Base-by-base conservation (phyloP, 2,797 vertebrate species). In the Falco cherrug region DNA sequence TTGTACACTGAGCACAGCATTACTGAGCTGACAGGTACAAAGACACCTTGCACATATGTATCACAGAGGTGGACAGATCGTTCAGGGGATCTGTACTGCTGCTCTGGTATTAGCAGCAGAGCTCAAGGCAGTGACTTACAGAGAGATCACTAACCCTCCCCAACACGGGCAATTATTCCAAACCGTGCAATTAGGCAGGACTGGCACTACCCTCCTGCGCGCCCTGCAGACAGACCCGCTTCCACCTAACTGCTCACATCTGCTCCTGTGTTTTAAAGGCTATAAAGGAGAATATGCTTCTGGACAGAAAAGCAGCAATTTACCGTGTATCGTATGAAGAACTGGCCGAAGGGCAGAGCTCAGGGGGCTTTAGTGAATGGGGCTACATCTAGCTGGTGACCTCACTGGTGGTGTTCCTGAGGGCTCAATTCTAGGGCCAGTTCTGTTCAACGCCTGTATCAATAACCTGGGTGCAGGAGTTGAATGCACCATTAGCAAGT, bases 1-100 rank as follows among this genome's bases (percentile, higher is more conserved):
- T 56, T 1, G 1, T 33, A 26, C 29, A 48, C n/a, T 0, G 0
- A 65, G 57, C 33, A 35, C n/a, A 61, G 29, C 19, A 11, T 54
- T 85, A 70, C 51, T 63, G 61, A 64, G 11, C 25, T 81, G 56
- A 60, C 51, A 60, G 67, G n/a, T 35, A 74, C 0, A 48, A 83
- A 82, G 65, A 59, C 47, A 6, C 48, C 63, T 56, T 16, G 15
- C 33, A 35, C 6, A 2, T 37, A 29, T 6, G 47, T 33, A 37
- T 48, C 67, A 67, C 37, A 37, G 48, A 39, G 19, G 28, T 24
- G 16, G 43, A 41, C 39, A 71, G 48, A 53, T 41, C 25, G 5
- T 22, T 61, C 28, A 39, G 47, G 9, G n/a, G 19, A 53, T 75
- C 75, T 70, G 26, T 51, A 22, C 14, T 28, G 31, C 7, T 51